Evolutionary conservation across 2,888 invertebrate genomes (phyloP), one percentile per base, ranked within the genome.

Genomic region (Polia nebulosa): DNA sequence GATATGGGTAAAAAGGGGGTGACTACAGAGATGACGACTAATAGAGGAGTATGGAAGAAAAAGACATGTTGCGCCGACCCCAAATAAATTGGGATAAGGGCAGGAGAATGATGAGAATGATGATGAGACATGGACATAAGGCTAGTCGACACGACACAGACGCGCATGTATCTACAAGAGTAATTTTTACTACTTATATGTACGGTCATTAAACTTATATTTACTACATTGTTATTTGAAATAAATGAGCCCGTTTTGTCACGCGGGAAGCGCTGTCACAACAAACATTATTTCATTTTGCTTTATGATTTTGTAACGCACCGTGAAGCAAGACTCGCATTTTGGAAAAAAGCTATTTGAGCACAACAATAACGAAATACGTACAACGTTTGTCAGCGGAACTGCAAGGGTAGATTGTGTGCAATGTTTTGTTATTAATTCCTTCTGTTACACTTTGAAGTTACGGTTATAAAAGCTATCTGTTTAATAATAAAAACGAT

Each of bases 281-380:
- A 95, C 94, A 95, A 92, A 93, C 93, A 92, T 94, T 94, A 93
- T 92, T 92, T 93, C 89, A 93, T 93, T 94, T 92, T 89, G 92
- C 90, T 94, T 94, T 94, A 94, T 91, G 94, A 91, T 91, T 90
- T 88, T 85, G 90, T 95, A 95, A 95, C 88, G 88, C 85, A 81
- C 91, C 95, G 91, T 95, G 94, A 95, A 93, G 92, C 86, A 86
- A 89, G 74, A 75, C 85, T 87, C 85, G 87, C 91, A 86, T 91
- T 94, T 93, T 89, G 89, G 90, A 88, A 92, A 92, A 91, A 90
- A 89, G 80, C 88, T 86, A 88, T 91, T 92, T 88, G 86, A 86
- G 87, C 87, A 89, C 89, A 87, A 91, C 91, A 87, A 88, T 89
- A 87, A 91, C 91, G 86, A 87, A 89, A 89, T 89, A 89, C 83